Conservation (phyloP, 2,888 invertebrate species). For the Tipula lateralis region DNA sequence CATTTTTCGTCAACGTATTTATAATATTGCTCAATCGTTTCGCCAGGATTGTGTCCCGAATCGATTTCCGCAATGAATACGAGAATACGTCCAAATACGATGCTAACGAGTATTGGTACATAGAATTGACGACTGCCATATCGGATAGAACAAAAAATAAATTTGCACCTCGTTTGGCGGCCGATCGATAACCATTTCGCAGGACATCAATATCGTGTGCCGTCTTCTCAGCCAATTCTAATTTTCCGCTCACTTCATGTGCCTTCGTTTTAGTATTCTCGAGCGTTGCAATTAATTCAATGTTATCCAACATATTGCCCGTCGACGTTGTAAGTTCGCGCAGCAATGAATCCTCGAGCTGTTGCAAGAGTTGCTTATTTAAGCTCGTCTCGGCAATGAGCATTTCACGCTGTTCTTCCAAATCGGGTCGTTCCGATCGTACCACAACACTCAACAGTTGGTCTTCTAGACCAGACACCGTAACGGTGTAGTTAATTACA, state of each 20-base stretch:
- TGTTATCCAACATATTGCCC: constrained; percentile 90
- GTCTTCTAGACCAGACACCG: constrained; percentile 80
- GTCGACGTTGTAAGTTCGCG: constrained; percentile 78
- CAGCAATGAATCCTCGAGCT: constrained; percentile 79
- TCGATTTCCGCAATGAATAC: constrained; percentile 72
- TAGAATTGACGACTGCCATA: constrained; percentile 80
- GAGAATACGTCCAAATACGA: constrained; percentile 82
- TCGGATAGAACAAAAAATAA: constrained; percentile 86
- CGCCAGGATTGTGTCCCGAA: constrained; percentile 71
- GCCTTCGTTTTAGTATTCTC: constrained; percentile 88
- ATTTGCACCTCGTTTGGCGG: constrained; percentile 80
- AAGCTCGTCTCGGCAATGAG: constrained; percentile 80
- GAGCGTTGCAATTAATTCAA: constrained; percentile 75
- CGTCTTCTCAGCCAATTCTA: constrained; percentile 70
- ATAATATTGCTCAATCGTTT: constrained; percentile 78
- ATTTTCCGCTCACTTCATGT: constrained; percentile 72
- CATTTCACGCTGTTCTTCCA: constrained; percentile 80
- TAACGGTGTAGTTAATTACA: constrained; percentile 89
- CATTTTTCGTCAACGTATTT: constrained; percentile 76
- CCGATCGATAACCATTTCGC: constrained; percentile 79
- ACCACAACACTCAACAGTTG: constrained; percentile 87
- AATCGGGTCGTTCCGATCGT: constrained; percentile 75
- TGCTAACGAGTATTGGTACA: constrained; percentile 88
- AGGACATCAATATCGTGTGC: constrained; percentile 75
- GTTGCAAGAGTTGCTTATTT: constrained; percentile 76